These are phyloP conservation scores for Rotaria sp. DNA, from an alignment of 2,888 invertebrate genomes.

Conservation along the genomic window DNA sequence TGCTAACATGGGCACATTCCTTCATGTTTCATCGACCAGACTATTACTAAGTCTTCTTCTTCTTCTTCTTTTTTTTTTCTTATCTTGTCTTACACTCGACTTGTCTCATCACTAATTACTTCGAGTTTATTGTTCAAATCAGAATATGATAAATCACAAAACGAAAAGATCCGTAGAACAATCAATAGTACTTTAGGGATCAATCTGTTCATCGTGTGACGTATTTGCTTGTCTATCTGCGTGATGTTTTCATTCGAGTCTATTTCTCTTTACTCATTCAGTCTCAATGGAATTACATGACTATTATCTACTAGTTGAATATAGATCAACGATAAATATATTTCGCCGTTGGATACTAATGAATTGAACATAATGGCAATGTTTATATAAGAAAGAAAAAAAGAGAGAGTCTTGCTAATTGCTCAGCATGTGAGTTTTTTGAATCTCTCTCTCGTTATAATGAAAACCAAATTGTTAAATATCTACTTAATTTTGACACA, in stretches of 20 bases:
- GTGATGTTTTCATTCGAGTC: background rate
- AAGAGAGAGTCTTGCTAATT: background rate
- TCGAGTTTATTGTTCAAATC: background rate
- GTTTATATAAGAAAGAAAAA: background rate
- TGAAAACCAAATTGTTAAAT: background rate
- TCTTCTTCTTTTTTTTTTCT: background rate
- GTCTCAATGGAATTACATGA: constrained; percentile 4
- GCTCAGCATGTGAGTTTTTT: background rate
- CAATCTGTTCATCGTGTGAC: background rate
- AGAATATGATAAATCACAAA: background rate
- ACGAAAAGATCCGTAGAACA: background rate
- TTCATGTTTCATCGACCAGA: constrained; percentile 7
- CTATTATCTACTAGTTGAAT: constrained; percentile 12
- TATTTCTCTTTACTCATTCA: background rate
- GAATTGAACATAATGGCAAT: constrained; percentile 10
- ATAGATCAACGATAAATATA: constrained; percentile 1
- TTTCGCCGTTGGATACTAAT: constrained; percentile 6
- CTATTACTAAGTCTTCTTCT: constrained; percentile 2
- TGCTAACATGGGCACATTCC: background rate
- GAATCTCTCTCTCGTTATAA: background rate
- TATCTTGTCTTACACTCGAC: constrained; percentile 19
- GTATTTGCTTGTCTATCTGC: background rate
- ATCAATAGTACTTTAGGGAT: background rate
- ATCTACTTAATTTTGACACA: background rate
- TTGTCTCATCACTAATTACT: constrained; percentile 1